phyloP scores from a whole-genome alignment of 37 sponge, comb jelly and placozoan species.

The Petrosia ficiformis region DNA sequence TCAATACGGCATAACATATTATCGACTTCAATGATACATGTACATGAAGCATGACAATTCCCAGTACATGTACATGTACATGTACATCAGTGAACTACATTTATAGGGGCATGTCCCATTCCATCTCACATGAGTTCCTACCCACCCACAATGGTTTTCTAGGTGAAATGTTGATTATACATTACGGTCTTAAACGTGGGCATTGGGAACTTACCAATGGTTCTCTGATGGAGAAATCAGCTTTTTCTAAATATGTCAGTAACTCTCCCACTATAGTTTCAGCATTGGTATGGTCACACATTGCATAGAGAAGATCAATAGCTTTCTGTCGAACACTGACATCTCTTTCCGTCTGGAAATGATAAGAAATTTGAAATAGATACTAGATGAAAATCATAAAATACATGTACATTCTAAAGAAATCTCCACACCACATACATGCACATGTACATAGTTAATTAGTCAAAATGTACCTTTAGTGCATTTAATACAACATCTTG shows the following conservation, averaged over 20 bases:
- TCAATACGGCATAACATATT: too few relatives aligned
- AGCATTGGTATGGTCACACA: constrained; percentile 92
- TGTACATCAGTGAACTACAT: too few relatives aligned
- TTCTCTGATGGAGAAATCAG: constrained; percentile 92
- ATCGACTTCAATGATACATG: too few relatives aligned
- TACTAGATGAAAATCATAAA: neutral
- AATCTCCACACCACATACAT: neutral
- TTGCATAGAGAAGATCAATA: constrained; percentile 93
- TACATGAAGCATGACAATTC: too few relatives aligned
- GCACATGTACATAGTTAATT: neutral
- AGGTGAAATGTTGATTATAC: too few relatives aligned
- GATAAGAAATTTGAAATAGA: neutral
- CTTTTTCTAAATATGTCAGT: constrained; percentile 82
- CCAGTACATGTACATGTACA: too few relatives aligned
- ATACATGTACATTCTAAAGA: constrained; percentile 5
- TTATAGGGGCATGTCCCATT: too few relatives aligned
- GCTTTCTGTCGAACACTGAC: constrained; percentile 90
- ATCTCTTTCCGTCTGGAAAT: constrained; percentile 81
- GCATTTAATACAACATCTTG: constrained; percentile 79
- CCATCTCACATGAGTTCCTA: too few relatives aligned
- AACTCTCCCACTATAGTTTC: constrained; percentile 81
- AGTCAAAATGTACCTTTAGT: constrained; percentile 62
- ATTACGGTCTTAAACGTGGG: too few relatives aligned
- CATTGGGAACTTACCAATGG: constrained; percentile 70
- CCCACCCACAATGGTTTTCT: too few relatives aligned